Base-by-base conservation (phyloP, 2,888 invertebrate genomes). In the Aquatica leii region DNA sequence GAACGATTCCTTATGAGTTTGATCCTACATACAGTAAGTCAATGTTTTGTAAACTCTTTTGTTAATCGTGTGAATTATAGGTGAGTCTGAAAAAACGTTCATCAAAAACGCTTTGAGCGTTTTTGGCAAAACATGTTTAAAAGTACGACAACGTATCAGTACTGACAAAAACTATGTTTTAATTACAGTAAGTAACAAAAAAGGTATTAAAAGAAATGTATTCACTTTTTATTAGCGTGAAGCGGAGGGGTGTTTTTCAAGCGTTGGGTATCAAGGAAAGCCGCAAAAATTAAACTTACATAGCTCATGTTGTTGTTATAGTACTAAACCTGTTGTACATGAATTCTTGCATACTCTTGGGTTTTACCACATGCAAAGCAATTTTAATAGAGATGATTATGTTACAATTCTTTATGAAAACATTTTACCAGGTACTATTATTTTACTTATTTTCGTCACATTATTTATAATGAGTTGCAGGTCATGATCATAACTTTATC, bases 291-390 rank as follows among this genome's bases (percentile, higher is more conserved):
- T 59, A 1, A 63, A 63, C 21, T 43, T 63, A 12, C 14, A 59
- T 17, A n/a, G 1, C n/a, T 53, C 21, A 8, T 48, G 55, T 14
- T 57, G 59, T 34, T n/a, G 68, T 43, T 48, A 55, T 9, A 85
- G 85, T 61, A 89, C 91, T 17, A 89, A 88, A 9, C 85, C 91
- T 2, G 85, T 90, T 6, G 6, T 24, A 4, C 92, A 94, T 76
- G 94, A 94, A 78, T 84, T 94, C 77, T 84, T 94, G 73, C 94
- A 94, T 74, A 88, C 91, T 0, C 78, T 92, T 1, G 94, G 94
- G 0, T 93, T 94, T 79, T 91, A 90, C 77, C 94, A 94, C 76
- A 93, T 94, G 82, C 94, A 94, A 76, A 91, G 90, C 74, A 85
- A 92, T 20, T 86, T 88, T 12, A 89, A 93, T 78, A 85, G 94